Evolutionary conservation across 2,113 vertebrate genomes (phyloP).

Genomic region (Zapus hudsonius): DNA sequence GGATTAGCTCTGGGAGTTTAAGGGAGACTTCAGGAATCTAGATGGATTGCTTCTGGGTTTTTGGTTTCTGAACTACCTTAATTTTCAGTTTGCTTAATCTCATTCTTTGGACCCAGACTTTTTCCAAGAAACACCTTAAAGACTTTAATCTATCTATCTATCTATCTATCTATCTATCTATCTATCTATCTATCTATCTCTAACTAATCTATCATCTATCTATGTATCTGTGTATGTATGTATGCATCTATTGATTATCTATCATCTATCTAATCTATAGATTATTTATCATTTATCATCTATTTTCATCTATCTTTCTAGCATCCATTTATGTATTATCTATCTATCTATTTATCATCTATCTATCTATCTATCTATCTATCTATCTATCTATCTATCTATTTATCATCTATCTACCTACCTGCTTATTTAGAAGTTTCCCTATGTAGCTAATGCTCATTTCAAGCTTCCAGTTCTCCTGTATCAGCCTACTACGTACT

Average conservation of each 20-base stretch:
- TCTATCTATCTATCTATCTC: not conserved
- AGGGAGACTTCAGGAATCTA: not conserved
- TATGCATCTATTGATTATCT: no score
- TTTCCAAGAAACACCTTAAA: not conserved
- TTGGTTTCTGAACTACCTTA: not conserved
- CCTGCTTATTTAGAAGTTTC: not conserved
- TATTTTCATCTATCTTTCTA: no score
- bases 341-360: not conserved
- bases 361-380: not conserved
- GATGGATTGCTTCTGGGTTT: not conserved
- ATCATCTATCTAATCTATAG: no score
- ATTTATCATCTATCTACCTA: not conserved
- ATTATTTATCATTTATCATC: no score
- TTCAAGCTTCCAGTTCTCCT: not conserved
- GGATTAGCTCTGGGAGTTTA: not conserved
- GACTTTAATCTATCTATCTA: not conserved
- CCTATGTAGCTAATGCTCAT: not conserved
- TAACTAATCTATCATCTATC: not conserved
- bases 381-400: not conserved
- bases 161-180: not conserved
- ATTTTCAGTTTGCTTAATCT: slow-evolving; percentile 40
- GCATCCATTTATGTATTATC: no score
- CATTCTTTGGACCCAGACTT: not conserved
- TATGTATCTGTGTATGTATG: not conserved
- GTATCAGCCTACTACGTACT: not conserved